Base-by-base conservation (phyloP, 2,113 vertebrate genomes). In the Scomber colias region DNA sequence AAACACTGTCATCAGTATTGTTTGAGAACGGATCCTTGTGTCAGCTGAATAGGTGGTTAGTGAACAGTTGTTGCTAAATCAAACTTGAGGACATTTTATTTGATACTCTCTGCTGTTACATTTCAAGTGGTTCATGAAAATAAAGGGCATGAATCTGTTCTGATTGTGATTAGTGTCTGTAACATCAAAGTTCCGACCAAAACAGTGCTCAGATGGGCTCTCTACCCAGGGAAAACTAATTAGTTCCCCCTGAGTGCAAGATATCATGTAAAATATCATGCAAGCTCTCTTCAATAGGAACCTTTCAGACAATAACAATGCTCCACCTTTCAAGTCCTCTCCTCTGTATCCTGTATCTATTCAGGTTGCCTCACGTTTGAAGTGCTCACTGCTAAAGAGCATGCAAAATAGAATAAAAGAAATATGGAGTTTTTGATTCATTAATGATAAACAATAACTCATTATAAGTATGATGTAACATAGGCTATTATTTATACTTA, bases 301-400 rank as follows among this genome's bases (percentile, higher is more conserved):
- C 73, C 79, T 88, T 86, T 88, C 72, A 91, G 77, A 81, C 46
- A 63, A 75, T 72, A 77, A 90, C 79, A 86, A 53, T 65, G 75
- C 63, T 71, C 66, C 59, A 78, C 66, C 81, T 86, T 87, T 90
- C 60, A 82, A 85, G 86, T 87, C 75, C 84, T 65, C 77, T 87
- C 57, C 27, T 84, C 69, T 73, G 60, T 49, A n/a, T 65, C 48
- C 56, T 69, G 78, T 21, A 54, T 86, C 75, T 75, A 57, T 83
- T 87, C 77, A 71, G 44, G 21, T 27, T 46, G 62, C 55, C 73
- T 82, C 44, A 12, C 48, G 53, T 59, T 77, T 74, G 50, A 87
- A 82, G 74, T 71, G 72, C 44, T 76, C 46, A 56, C 3, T n/a
- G 49, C 51, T 63, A 24, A 77, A 69, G 40, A 81, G 75, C 5